Base-by-base conservation (phyloP, 2,797 vertebrate genomes). In the Acestrorhynchus altus region DNA sequence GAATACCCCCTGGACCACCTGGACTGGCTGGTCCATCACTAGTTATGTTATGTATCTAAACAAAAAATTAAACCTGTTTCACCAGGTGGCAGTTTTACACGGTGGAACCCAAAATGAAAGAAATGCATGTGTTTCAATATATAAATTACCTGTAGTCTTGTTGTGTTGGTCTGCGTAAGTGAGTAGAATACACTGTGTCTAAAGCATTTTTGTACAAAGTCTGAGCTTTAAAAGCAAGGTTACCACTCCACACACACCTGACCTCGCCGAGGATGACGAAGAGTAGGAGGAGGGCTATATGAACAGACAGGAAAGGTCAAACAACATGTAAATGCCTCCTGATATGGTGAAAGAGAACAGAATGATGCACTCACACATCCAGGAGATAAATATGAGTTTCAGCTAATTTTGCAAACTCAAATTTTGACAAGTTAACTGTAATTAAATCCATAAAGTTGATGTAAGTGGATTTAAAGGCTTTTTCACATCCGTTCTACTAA, bases 231-330 rank as follows among this genome's bases (percentile, higher is more conserved):
- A 64, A 64, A 20, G 1, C 61, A 42, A 42, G 20, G 61, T 40
- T 35, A 64, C 35, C 35, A 64, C n/a, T 64, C 39, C 60, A 42
- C 35, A 9, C 28, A 60, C 57, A 44, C 42, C 49, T 52, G 49
- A 1, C 49, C n/a, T 52, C 8, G 24, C 61, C 20, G 61, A 64
- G 61, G n/a, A 22, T 20, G 35, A 64, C 20, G 35, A 64, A 10
- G n/a, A 64, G 18, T 10, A 64, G n/a, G n/a, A 64, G n/a, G 39
- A 35, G 15, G 8, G 15, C 1, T 42, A 20, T 42, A 64, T 9
- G 8, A 60, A 31, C 57, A 60, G 24, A 57, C 28, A 60, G 26
- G n/a, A 8, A 35, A 35, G 57, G 57, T 35, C 28, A 35, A 35
- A 16, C 10, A 18, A 35, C 1, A 35, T 35, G 28, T 60, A 60